These are phyloP conservation scores for Sylvia borin DNA, from an alignment of 2,797 vertebrate species.

Conservation along the genomic window DNA sequence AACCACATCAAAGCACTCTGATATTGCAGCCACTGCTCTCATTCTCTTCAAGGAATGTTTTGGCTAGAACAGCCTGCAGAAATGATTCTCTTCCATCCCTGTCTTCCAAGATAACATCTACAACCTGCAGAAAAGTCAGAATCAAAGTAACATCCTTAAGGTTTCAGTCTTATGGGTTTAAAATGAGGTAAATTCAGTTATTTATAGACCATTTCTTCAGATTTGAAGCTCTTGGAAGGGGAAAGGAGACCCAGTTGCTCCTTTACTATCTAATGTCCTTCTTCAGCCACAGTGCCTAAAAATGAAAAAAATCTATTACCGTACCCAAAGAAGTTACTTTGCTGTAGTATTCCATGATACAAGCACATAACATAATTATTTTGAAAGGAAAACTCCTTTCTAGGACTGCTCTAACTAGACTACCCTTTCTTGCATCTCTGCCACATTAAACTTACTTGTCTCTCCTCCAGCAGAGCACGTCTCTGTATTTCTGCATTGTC, in stretches of 20 bases:
- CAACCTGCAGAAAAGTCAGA: neutral
- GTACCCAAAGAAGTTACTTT: neutral
- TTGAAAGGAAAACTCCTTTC: neutral
- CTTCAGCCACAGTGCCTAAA: neutral
- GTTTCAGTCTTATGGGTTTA: neutral
- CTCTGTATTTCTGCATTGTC: slow-evolving; percentile 59
- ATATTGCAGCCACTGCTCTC: neutral
- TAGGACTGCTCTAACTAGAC: neutral
- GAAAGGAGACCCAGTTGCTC: neutral
- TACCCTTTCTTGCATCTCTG: neutral
- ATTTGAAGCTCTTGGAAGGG: neutral
- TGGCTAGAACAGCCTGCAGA: neutral
- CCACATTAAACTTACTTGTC: neutral
- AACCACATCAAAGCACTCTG: neutral
- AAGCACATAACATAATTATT: neutral
- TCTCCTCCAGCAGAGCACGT: neutral
- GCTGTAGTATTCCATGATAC: neutral
- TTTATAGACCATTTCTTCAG: neutral
- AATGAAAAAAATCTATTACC: neutral
- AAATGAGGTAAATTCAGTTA: neutral
- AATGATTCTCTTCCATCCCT: neutral
- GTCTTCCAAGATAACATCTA: neutral
- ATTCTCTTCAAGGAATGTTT: neutral
- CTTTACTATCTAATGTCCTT: neutral
- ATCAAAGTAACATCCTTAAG: neutral